These are phyloP conservation scores for Taenioides sp. DNA, from an alignment of 2,797 vertebrate genomes.

Conservation along the genomic window DNA sequence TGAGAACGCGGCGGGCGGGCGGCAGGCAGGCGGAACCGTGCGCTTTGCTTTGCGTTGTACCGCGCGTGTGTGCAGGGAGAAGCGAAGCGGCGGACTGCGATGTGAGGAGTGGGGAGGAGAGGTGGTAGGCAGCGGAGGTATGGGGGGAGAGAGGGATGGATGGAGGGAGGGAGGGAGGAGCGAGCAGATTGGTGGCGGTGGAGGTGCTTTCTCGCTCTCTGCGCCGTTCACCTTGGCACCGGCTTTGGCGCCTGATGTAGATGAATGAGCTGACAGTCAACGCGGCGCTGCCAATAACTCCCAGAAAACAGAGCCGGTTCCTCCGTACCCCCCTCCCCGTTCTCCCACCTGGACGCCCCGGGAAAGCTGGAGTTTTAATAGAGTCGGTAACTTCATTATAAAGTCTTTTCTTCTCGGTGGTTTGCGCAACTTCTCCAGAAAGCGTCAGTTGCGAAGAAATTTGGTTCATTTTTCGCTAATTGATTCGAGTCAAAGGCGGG, in stretches of 20 bases:
- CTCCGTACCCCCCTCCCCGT: too few species aligned
- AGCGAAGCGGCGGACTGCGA: conserved; percentile 4
- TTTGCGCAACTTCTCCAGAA: too few species aligned
- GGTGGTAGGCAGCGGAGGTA: not conserved
- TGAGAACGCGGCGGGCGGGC: too few species aligned
- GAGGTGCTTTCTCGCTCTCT: not conserved
- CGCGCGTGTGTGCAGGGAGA: not conserved
- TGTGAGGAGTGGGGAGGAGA: not conserved
- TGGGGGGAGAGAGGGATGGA: conserved; percentile 3
- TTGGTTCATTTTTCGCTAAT: too few species aligned
- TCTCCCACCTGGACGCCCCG: too few species aligned
- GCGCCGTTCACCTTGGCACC: conserved; percentile 43
- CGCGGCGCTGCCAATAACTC: conserved; percentile 39
- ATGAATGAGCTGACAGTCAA: conserved; percentile 53
- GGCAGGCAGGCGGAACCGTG: not conserved
- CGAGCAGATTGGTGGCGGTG: conserved; percentile 1
- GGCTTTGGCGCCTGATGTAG: conserved; percentile 38
- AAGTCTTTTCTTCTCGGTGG: too few species aligned
- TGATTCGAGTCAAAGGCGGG: too few species aligned
- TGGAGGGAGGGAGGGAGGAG: conserved; percentile 6
- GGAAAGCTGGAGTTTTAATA: too few species aligned
- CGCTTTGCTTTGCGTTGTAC: not conserved
- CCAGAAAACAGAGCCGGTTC: conserved; percentile 16
- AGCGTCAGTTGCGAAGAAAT: too few species aligned
- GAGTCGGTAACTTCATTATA: too few species aligned